Evolutionary conservation across 2,113 vertebrate genomes (phyloP).

Genomic region (Hassar affinis): DNA sequence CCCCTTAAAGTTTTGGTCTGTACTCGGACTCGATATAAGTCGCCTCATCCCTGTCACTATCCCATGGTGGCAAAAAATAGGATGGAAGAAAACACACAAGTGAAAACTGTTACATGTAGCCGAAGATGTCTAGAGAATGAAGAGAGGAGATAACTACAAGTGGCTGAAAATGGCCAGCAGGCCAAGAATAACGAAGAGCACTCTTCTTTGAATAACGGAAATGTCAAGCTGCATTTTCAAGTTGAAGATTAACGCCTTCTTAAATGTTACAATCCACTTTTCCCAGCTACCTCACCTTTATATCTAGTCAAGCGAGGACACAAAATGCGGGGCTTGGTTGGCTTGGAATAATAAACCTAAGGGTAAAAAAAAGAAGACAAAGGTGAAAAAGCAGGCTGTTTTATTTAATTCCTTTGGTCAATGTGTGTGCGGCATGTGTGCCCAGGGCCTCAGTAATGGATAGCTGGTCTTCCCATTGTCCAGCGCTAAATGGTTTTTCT

Average conservation of each 20-base stretch:
- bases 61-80: not conserved
- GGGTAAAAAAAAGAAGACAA: not conserved
- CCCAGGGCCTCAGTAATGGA: conserved; percentile 29
- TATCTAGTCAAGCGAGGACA: not conserved
- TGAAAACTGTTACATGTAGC: not conserved
- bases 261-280: conserved; percentile 25
- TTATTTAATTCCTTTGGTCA: conserved; percentile 20
- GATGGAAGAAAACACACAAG: not conserved
- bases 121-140: conserved; percentile 3
- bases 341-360: not conserved
- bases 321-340: not conserved
- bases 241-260: conserved; percentile 20
- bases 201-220: conserved; percentile 31
- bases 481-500: conserved; percentile 36
- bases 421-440: not conserved
- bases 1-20: too few relatives aligned
- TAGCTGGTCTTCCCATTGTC: conserved; percentile 32
- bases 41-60: too few relatives aligned
- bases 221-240: conserved; percentile 40
- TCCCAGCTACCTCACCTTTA: not conserved
- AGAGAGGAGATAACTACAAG: not conserved
- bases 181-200: conserved; percentile 13
- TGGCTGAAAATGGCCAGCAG: conserved; percentile 10
- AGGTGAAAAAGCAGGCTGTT: not conserved
- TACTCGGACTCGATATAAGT: too few relatives aligned